Base-by-base conservation (phyloP, 92 coral and sea anemone genomes). In the Epizoanthus scotinus region DNA sequence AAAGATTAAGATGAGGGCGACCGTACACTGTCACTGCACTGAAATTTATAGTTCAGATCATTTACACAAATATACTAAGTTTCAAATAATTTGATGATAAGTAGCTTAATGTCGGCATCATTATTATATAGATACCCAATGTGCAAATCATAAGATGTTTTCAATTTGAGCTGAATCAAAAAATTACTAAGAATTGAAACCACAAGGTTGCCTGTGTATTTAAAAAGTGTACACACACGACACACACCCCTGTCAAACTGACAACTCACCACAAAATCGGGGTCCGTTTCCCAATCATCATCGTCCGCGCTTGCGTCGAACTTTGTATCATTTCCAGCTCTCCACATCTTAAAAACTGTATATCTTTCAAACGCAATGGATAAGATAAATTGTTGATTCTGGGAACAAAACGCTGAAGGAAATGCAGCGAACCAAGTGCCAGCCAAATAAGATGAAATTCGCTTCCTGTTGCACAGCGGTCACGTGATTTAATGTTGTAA, bases 281-380 rank as follows among this genome's bases (percentile, higher is more conserved):
- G 99, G 70, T 95, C 99, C 7, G 99, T 95, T 36, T 95, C 99
- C 99, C 99, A 95, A 73, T 95, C 99, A 66, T 95, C 99, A 34
- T 95, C 98, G 52, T 93, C 98, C 31, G 78, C 93, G 49, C 18
- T 70, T 63, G 78, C 82, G 65, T 73, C 71, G 24, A 78, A 44
- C 34, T 80, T 78, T 5, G 88, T 66, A 70, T 90, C 86, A 52
- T 69, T 58, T 28, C 92, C 94, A 10, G 82, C 94, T 79, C 84
- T 73, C 97, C 97, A 92, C 97, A 92, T 92, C 54, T 26, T 75
- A 24, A 58, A 27, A 22, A 21, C 52, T 47, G 52, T 47, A 47
- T 47, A 10, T 47, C 13, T 47, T 47, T 47, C 52, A 47, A 47
- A 47, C 2, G 52, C 42, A 22, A 44, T 73, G 22, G 34, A 54